Conservation (phyloP, 2,888 invertebrate species). For the Tethea ocularis region DNA sequence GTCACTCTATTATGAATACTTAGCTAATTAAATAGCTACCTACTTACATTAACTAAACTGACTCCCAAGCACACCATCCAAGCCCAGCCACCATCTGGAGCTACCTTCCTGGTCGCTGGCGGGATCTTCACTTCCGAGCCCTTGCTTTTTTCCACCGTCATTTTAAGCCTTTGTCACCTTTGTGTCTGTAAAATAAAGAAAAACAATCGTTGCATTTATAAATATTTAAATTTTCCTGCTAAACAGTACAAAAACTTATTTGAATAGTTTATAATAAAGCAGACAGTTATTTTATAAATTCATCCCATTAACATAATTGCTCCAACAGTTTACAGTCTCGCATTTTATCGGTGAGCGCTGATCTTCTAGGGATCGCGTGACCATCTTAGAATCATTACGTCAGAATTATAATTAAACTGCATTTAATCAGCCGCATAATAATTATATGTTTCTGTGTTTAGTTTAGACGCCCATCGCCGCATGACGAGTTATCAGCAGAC, state of each 20-base stretch:
- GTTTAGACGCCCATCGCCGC: conserved; percentile 23
- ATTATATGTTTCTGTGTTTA: conserved; percentile 17
- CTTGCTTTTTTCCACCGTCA: conserved; percentile 80
- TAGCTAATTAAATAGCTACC: conserved; percentile 56
- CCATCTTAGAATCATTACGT: neutral
- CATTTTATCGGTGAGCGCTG: neutral
- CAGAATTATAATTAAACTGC: conserved; percentile 11
- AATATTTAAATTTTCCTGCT: neutral
- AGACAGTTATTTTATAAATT: neutral
- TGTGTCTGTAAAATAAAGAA: conserved; percentile 50
- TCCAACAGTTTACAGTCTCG: neutral
- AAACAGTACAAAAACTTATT: neutral
- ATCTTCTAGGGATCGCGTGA: conserved; percentile 1
- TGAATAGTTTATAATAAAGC: neutral
- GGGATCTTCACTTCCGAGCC: conserved; percentile 58
- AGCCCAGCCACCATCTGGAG: conserved; percentile 95
- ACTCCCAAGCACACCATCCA: conserved; percentile 94
- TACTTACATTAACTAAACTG: conserved; percentile 92
- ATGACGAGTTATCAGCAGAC: conserved; percentile 33
- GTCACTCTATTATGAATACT: neutral
- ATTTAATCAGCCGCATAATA: conserved; percentile 18
- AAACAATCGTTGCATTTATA: neutral
- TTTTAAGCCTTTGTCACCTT: conserved; percentile 79
- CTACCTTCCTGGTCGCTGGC: conserved; percentile 85
- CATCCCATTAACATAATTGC: no score